These are phyloP conservation scores for Ibidorhyncha struthersii DNA, from an alignment of 2,113 vertebrate genomes.

Conservation along the genomic window DNA sequence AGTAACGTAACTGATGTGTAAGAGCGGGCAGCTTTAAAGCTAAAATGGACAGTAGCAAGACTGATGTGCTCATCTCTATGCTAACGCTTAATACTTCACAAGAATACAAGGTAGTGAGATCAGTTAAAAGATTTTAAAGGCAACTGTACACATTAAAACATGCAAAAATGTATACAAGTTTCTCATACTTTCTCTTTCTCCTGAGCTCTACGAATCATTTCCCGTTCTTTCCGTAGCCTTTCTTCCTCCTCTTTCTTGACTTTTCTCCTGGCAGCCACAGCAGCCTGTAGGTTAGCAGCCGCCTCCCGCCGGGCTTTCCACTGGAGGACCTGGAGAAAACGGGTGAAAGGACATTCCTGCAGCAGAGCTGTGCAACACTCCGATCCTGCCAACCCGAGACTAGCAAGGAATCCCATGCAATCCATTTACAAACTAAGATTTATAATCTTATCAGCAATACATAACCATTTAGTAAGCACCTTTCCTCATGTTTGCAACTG, in stretches of 20 bases:
- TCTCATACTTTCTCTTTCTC: constrained; percentile 80
- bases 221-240: constrained; percentile 79
- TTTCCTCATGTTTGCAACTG: background rate
- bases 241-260: constrained; percentile 79
- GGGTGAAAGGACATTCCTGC: background rate
- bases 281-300: constrained; percentile 82
- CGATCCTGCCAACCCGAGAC: background rate
- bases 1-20: background rate
- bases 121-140: background rate
- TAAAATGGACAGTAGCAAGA: background rate
- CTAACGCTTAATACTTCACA: background rate
- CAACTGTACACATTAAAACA: background rate
- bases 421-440: background rate
- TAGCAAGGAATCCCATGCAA: background rate
- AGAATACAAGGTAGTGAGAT: background rate
- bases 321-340: constrained; percentile 79
- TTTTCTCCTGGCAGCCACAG: constrained; percentile 79
- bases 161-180: background rate
- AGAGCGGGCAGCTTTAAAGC: background rate
- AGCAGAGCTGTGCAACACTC: background rate
- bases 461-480: background rate
- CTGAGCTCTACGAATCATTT: constrained; percentile 74
- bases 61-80: background rate
- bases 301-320: constrained; percentile 89
- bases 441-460: background rate